Evolutionary conservation across 1,140 invertebrate species (phyloP), one percentile per base, ranked within the genome.

Genomic region (Orchestia grillus): DNA sequence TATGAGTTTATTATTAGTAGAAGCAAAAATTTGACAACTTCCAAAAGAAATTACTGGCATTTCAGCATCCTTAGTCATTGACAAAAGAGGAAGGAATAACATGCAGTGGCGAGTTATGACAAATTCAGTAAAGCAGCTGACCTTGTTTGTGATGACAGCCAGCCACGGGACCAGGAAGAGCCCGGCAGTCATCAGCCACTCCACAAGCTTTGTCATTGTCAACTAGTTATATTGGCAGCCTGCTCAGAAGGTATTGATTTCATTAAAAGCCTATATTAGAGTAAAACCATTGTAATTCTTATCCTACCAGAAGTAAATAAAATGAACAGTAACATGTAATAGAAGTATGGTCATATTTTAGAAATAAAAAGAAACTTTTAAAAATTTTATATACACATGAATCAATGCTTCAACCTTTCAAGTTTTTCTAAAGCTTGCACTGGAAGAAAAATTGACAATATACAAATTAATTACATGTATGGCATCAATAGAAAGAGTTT

Each of bases 191-290:
- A 98, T 97, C 28, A 99, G 97, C 98, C 98, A 99, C 97, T 99
- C 98, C 97, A 98, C 97, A 97, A 99, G 97, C 97, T 99, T 99
- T 6, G 98, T 98, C 98, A 99, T 98, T 96, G 97, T 97, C 92
- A 77, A 23, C 77, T 94, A 90, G 19, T 57, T 88, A 92, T 4
- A 96, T 1, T 3, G 44, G 40, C 36, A 43, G 23, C 47, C n/a
- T 87, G 62, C 16, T 28, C 62, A 77, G 1, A 77, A 77, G 28
- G 11, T 23, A 77, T 36, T 77, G 28, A 77, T 87, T 87, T 40
- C 40, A 44, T 87, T 92, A 62, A 36, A 40, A 44, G 19, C 41
- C 77, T 95, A 11, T 28, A 11, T 8, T 43, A 8, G 41, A 23
- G 40, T 16, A 6, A 47, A 40, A 57, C 4, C 62, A n/a, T 57